phyloP scores from a whole-genome alignment of 2,113 vertebrate species.

The Protomyctophum bolini region DNA sequence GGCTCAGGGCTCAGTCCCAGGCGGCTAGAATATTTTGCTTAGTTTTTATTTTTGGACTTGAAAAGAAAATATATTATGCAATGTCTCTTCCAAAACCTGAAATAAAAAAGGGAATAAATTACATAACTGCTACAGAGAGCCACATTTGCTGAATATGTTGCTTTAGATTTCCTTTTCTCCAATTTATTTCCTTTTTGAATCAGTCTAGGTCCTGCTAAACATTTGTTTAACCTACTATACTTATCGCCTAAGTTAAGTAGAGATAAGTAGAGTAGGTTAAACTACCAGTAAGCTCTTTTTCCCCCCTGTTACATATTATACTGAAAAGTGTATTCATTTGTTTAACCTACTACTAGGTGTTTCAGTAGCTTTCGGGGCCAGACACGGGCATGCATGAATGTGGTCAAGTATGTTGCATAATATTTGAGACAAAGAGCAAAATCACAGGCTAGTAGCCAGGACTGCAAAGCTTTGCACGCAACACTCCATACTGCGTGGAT shows the following conservation, averaged over 20 bases:
- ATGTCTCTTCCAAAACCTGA: conserved; percentile 33
- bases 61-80: conserved; percentile 34
- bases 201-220: too few species aligned
- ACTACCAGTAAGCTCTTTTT: too few species aligned
- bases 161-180: conserved; percentile 34
- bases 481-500: conserved; percentile 30
- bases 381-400: conserved; percentile 8
- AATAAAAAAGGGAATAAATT: too few species aligned
- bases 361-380: conserved; percentile 33
- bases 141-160: conserved; percentile 34
- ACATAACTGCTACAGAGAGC: conserved; percentile 8
- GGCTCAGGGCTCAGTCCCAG: background rate
- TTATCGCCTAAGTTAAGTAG: too few species aligned
- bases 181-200: conserved; percentile 12
- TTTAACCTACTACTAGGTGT: conserved; percentile 17
- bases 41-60: conserved; percentile 49
- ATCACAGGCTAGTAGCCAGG: conserved; percentile 45
- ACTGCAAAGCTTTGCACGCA: conserved; percentile 62
- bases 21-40: background rate
- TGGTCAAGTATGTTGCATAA: conserved; percentile 63
- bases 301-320: background rate
- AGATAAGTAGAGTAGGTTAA: too few species aligned
- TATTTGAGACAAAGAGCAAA: conserved; percentile 50
- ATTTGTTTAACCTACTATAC: too few species aligned
- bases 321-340: conserved; percentile 18